Conservation (phyloP, 2,888 invertebrate genomes). For the Stenodema calcarata region DNA sequence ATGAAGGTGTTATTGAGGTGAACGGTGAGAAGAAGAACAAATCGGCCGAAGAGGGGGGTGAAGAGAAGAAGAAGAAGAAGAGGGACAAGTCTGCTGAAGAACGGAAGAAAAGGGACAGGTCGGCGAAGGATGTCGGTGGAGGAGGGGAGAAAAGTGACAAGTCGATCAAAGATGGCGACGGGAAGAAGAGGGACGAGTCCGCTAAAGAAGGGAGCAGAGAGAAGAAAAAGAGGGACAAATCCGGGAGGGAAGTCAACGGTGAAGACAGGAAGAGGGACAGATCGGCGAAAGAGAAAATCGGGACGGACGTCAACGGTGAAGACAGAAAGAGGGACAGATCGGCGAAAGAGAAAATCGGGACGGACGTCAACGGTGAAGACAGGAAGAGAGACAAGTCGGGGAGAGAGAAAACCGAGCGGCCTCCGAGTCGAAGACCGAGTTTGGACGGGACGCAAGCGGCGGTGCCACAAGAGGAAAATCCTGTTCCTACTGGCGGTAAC, state of each 20-base stretch:
- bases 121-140: slow-evolving; percentile 58
- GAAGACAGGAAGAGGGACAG: slow-evolving; percentile 54
- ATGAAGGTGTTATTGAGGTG: slow-evolving; percentile 54
- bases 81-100: slow-evolving; percentile 58
- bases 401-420: background rate
- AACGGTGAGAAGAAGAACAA: slow-evolving; percentile 53
- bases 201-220: slow-evolving; percentile 57
- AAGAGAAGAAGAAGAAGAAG: slow-evolving; percentile 62
- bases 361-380: slow-evolving; percentile 61
- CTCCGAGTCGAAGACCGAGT: slow-evolving; percentile 6
- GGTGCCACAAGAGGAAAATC: background rate
- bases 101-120: slow-evolving; percentile 56
- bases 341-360: slow-evolving; percentile 53
- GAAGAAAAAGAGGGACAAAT: slow-evolving; percentile 61
- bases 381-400: slow-evolving; percentile 60
- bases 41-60: slow-evolving; percentile 59
- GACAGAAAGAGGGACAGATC: slow-evolving; percentile 60
- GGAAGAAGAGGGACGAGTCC: slow-evolving; percentile 59
- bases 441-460: background rate
- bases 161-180: slow-evolving; percentile 59
- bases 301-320: slow-evolving; percentile 57
- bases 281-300: slow-evolving; percentile 31
- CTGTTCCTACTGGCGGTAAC: background rate
- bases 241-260: slow-evolving; percentile 53
- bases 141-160: slow-evolving; percentile 60